phyloP scores from a whole-genome alignment of 2,797 vertebrate genomes.

The Sebastes minor region DNA sequence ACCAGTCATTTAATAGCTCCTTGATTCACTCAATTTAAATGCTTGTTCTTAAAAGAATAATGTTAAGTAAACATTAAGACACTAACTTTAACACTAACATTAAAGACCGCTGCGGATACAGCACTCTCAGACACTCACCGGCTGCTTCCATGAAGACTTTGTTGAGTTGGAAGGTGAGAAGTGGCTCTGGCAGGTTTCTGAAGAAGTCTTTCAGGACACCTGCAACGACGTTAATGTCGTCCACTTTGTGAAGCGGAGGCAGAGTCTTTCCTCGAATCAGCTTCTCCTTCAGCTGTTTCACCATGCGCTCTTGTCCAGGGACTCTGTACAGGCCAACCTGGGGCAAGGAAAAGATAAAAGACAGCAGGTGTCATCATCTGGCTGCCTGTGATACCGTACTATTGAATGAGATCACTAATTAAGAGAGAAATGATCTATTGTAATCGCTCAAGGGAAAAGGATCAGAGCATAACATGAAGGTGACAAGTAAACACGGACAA shows the following conservation, averaged over 20 bases:
- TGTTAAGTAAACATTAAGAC: neutral
- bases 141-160: conserved; percentile 91
- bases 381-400: conserved; percentile 1
- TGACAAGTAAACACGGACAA: conserved; percentile 4
- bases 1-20: neutral
- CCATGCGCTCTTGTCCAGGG: conserved; percentile 89
- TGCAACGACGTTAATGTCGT: conserved; percentile 91
- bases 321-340: conserved; percentile 92
- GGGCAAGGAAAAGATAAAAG: neutral
- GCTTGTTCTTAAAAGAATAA: neutral
- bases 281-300: conserved; percentile 93
- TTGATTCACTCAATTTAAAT: neutral
- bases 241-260: conserved; percentile 89
- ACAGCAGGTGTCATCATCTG: conserved; percentile 3
- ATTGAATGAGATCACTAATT: conserved; percentile 22
- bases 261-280: conserved; percentile 86
- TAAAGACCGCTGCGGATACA: neutral
- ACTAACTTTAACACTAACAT: too few relatives aligned
- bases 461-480: neutral
- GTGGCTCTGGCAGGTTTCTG: conserved; percentile 90
- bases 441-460: neutral
- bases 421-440: conserved; percentile 4
- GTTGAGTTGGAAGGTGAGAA: conserved; percentile 91
- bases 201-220: conserved; percentile 94
- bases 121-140: conserved; percentile 74